Percentiles rank a stretch among this genome's conserved stretches.
phyloP scores from a whole-genome alignment of 2,113 vertebrate species.

The Hippocampus abdominalis region DNA sequence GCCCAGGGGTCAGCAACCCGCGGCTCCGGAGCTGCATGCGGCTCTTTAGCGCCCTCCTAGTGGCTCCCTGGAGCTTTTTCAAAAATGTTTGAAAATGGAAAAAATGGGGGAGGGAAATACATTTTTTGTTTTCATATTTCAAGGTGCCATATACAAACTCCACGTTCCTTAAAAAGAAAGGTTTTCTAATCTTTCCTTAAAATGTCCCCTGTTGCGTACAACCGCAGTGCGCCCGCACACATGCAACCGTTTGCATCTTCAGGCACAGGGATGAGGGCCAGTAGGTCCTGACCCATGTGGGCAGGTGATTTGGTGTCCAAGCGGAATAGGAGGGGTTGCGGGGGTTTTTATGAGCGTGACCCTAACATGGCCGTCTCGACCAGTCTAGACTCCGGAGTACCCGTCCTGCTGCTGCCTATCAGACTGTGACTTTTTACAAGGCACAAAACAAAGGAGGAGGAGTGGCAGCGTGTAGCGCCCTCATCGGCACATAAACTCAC shows the following conservation, averaged over 20 bases:
- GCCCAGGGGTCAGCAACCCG: too few relatives aligned
- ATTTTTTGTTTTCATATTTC: too few relatives aligned
- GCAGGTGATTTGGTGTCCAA: conserved; percentile 49
- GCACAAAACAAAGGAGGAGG: conserved; percentile 10
- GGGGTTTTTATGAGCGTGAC: conserved; percentile 61
- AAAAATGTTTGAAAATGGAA: too few relatives aligned
- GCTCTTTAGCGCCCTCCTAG: too few relatives aligned
- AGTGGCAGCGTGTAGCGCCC: background rate
- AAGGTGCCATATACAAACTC: too few relatives aligned
- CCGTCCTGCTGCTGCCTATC: conserved; percentile 41
- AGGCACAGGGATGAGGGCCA: conserved; percentile 30
- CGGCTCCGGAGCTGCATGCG: too few relatives aligned
- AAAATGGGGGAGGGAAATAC: too few relatives aligned
- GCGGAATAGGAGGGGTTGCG: conserved; percentile 22
- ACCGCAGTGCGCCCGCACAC: background rate
- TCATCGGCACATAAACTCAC: background rate
- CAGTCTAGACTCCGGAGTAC: conserved; percentile 56
- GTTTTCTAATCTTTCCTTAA: too few relatives aligned
- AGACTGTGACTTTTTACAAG: conserved; percentile 38
- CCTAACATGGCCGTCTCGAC: conserved; percentile 56
- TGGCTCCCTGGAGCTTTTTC: too few relatives aligned
- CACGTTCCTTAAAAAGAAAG: too few relatives aligned
- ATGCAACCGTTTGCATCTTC: conserved; percentile 36
- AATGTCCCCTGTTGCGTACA: too few relatives aligned
- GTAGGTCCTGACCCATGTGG: conserved; percentile 32